Percentiles rank a stretch among this genome's conserved stretches.
phyloP scores from a whole-genome alignment of 2,888 invertebrate genomes.

The Lydus trimaculatus region DNA sequence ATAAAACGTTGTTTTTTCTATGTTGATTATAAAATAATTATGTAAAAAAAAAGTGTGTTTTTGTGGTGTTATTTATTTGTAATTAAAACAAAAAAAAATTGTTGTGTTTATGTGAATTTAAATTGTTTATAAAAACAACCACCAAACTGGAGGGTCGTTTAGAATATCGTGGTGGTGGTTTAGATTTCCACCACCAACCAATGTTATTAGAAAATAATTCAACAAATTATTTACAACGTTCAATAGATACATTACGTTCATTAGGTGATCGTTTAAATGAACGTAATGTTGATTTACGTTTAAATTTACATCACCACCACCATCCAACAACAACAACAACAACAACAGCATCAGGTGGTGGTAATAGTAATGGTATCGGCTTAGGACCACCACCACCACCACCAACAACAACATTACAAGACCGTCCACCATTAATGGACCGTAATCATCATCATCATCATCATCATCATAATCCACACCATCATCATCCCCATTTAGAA shows the following conservation, averaged over 20 bases:
- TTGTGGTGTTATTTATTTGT: neutral
- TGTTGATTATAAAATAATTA: conserved; percentile 1
- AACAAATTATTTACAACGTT: conserved; percentile 58
- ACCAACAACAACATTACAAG: conserved; percentile 37
- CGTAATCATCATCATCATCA: conserved; percentile 42
- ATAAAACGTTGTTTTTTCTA: neutral
- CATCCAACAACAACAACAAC: too few relatives aligned
- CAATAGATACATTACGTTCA: conserved; percentile 58
- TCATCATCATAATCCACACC: neutral
- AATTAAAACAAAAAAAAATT: neutral
- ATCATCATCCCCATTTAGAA: conserved; percentile 40
- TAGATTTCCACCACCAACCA: conserved; percentile 60
- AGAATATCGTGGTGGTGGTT: conserved; percentile 58
- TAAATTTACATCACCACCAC: conserved; percentile 56
- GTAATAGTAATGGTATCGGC: conserved; percentile 12
- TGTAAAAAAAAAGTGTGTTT: conserved; percentile 3
- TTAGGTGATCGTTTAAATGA: conserved; percentile 59
- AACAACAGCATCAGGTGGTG: conserved; percentile 36
- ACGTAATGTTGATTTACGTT: conserved; percentile 57
- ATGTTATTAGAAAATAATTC: conserved; percentile 55
- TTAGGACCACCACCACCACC: conserved; percentile 13
- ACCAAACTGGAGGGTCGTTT: conserved; percentile 58
- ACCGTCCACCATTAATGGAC: conserved; percentile 40
- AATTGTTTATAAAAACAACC: neutral
- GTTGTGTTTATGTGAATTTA: neutral